Evolutionary conservation across 2,113 vertebrate species (phyloP).

Genomic region (Scomber scombrus): DNA sequence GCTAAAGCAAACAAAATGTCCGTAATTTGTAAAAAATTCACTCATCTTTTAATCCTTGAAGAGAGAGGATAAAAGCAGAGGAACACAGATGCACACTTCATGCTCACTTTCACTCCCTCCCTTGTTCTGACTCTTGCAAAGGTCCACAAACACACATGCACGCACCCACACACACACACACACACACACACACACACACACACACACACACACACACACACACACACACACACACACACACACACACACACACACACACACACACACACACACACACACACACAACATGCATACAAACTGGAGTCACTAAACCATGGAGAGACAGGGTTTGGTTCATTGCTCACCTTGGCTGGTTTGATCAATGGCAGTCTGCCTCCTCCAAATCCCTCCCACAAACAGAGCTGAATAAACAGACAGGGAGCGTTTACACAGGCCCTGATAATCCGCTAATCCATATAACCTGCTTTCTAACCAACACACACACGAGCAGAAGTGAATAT

Average conservation of each 20-base stretch:
- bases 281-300: constrained; percentile 45
- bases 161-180: constrained; percentile 8
- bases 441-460: constrained; percentile 86
- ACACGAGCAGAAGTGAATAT: constrained; percentile 42
- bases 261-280: constrained; percentile 25
- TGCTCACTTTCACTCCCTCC: constrained; percentile 50
- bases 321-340: constrained; percentile 79
- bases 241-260: constrained; percentile 21
- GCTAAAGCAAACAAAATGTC: constrained; percentile 22
- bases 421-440: constrained; percentile 81
- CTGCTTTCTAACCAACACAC: constrained; percentile 71
- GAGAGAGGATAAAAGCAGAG: constrained; percentile 35
- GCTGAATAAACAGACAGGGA: constrained; percentile 85
- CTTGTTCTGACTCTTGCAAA: constrained; percentile 30
- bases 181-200: constrained; percentile 20
- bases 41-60: constrained; percentile 59
- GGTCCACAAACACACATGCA: constrained; percentile 17
- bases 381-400: constrained; percentile 87
- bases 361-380: constrained; percentile 82
- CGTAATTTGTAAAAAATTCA: constrained; percentile 29
- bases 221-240: constrained; percentile 10
- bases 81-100: constrained; percentile 44
- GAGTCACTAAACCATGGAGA: constrained; percentile 73
- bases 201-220: constrained; percentile 28
- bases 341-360: constrained; percentile 84